A percentile compares a stretch with the other conserved stretches of the same genome.
Conservation (phyloP, 53 echinoderm and acorn worm species). For the Luidia sarsii region DNA sequence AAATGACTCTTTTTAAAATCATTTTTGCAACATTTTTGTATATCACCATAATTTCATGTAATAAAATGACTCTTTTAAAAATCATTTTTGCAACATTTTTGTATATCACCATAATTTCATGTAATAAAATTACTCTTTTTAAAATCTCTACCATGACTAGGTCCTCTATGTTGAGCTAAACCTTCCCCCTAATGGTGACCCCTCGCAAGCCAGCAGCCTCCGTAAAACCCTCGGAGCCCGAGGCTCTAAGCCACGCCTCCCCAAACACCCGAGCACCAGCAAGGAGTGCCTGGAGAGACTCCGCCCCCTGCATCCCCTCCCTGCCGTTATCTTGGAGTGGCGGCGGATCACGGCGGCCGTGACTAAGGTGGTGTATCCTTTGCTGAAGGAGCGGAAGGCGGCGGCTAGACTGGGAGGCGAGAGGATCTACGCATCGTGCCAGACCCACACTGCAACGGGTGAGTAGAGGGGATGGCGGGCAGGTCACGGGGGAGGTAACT, state of each 20-base stretch:
- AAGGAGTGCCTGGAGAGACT: constrained; percentile 95
- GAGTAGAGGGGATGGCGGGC: too few species aligned
- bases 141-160: too few species aligned
- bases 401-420: constrained; percentile 66
- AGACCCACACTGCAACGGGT: constrained; percentile 98
- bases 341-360: constrained; percentile 82
- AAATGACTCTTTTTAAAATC: too few species aligned
- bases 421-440: constrained; percentile 79
- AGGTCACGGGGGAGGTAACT: too few species aligned
- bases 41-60: too few species aligned
- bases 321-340: constrained; percentile 90
- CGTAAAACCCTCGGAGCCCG: constrained; percentile 81
- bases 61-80: too few species aligned
- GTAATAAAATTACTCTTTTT: not conserved
- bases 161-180: constrained; percentile 86
- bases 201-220: constrained; percentile 20
- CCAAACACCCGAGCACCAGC: constrained; percentile 92
- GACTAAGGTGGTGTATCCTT: constrained; percentile 92
- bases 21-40: too few species aligned
- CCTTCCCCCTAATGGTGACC: constrained; percentile 93
- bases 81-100: too few species aligned
- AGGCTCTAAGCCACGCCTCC: constrained; percentile 65
- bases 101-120: too few species aligned
- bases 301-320: constrained; percentile 76
- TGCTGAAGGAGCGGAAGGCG: constrained; percentile 85